These are phyloP conservation scores for Delphinapterus leucas DNA, from an alignment of 2,113 vertebrate genomes.

Conservation along the genomic window DNA sequence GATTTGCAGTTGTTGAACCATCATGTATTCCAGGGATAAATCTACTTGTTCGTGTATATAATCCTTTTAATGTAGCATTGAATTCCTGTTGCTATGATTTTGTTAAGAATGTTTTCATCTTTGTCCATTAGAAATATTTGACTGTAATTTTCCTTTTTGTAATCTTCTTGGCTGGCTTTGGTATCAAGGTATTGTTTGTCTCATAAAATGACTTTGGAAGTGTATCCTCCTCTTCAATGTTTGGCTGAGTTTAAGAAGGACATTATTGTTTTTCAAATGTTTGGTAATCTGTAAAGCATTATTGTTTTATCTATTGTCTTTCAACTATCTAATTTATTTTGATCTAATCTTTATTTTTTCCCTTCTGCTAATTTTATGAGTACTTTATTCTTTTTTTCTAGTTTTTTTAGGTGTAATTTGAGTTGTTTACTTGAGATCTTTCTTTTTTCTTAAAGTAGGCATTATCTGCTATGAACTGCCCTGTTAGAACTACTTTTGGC, in stretches of 20 bases:
- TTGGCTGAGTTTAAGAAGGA: background rate
- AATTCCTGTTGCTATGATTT: background rate
- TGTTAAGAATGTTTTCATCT: background rate
- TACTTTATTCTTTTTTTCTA: background rate
- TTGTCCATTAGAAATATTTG: background rate
- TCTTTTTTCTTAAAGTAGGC: background rate
- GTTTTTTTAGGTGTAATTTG: background rate
- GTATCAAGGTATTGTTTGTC: background rate
- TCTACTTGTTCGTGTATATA: background rate
- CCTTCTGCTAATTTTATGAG: background rate
- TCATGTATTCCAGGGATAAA: background rate
- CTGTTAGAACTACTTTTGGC: background rate
- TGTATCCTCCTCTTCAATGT: background rate
- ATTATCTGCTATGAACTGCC: background rate
- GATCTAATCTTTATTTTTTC: background rate
- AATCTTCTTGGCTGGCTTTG: background rate
- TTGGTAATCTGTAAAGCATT: background rate
- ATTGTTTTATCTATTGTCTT: background rate
- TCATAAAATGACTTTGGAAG: background rate
- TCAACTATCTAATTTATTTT: background rate
- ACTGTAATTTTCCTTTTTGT: background rate
- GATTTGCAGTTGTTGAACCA: background rate
- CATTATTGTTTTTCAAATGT: background rate
- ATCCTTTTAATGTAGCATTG: background rate
- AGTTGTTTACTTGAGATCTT: background rate